Evolutionary conservation across 2,888 invertebrate genomes (phyloP).

Genomic region (Aspidiotus destructor): DNA sequence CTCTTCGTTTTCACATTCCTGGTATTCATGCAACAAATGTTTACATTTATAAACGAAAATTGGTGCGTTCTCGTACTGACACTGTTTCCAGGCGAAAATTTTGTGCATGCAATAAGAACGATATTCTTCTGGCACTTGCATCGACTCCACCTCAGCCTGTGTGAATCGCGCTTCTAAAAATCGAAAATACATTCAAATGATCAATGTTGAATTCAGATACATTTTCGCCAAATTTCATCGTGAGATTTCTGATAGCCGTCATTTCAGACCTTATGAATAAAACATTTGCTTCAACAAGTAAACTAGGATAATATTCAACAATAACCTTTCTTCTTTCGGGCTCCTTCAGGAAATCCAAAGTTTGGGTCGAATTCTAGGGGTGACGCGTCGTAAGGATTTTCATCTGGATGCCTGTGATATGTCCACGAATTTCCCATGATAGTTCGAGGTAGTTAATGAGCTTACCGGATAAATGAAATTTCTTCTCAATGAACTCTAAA

Average conservation of each 20-base stretch:
- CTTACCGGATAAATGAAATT: no score
- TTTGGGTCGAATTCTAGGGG: constrained; percentile 6
- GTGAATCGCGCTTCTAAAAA: neutral
- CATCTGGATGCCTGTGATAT: constrained; percentile 5
- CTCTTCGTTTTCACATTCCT: constrained; percentile 2
- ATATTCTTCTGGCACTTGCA: constrained; percentile 3
- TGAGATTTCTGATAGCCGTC: neutral
- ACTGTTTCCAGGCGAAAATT: neutral
- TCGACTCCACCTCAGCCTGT: neutral
- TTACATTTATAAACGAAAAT: neutral
- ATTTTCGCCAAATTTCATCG: no score
- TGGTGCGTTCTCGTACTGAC: neutral
- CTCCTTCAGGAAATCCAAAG: constrained; percentile 9
- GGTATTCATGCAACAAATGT: neutral
- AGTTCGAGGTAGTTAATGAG: neutral
- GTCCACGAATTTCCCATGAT: constrained; percentile 3
- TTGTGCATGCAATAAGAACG: constrained; percentile 8
- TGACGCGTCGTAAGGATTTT: neutral
- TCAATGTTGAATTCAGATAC: neutral
- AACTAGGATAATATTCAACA: neutral
- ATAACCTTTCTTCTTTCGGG: constrained; percentile 9
- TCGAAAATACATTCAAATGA: neutral
- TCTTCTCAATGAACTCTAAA: no score
- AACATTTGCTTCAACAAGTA: neutral
- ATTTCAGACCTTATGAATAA: neutral